These are phyloP conservation scores for Pteronura brasiliensis DNA, from an alignment of 2,113 vertebrate species.

Conservation along the genomic window DNA sequence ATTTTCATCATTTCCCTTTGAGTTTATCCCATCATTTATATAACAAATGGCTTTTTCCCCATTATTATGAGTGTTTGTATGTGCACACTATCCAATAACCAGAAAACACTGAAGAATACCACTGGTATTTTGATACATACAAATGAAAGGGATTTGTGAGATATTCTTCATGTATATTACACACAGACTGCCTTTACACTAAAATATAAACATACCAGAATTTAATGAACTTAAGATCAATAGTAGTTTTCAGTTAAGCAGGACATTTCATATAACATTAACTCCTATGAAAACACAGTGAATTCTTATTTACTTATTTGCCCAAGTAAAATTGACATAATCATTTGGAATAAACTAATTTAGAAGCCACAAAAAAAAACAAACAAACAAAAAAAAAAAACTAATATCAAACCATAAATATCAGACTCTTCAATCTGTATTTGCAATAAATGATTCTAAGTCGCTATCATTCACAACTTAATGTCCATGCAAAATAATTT, in stretches of 20 bases:
- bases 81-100: background rate
- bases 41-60: background rate
- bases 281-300: background rate
- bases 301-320: background rate
- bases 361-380: background rate
- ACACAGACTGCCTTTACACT: background rate
- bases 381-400: background rate
- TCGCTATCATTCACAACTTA: background rate
- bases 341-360: background rate
- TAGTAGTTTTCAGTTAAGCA: background rate
- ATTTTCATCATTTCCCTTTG: slow-evolving; percentile 36
- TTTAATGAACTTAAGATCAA: slow-evolving; percentile 31
- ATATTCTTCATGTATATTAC: background rate
- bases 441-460: background rate
- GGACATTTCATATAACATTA: background rate
- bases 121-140: background rate
- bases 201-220: slow-evolving; percentile 13
- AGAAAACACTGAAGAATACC: slow-evolving; percentile 29
- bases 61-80: background rate
- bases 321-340: background rate
- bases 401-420: background rate
- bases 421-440: background rate
- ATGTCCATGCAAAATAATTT: background rate
- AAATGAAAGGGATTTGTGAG: background rate
- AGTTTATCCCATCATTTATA: background rate